These are phyloP conservation scores for Heliconius congener DNA, from an alignment of 1,140 invertebrate genomes.

Conservation along the genomic window DNA sequence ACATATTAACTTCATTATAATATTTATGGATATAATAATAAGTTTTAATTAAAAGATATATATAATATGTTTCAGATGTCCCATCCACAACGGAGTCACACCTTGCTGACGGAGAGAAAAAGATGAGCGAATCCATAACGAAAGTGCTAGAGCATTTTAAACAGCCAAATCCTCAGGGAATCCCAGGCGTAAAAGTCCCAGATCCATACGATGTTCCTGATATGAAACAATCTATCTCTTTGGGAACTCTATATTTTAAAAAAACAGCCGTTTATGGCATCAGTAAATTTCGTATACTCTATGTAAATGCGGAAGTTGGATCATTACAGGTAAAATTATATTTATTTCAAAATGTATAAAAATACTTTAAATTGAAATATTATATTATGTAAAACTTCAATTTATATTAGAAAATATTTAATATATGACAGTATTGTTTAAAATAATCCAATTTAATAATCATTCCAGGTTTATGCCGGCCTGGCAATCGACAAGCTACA, in stretches of 20 bases:
- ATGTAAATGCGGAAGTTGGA: conserved; percentile 65
- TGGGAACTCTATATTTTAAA: conserved; percentile 86
- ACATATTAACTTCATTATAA: too few species aligned
- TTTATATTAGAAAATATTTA: neutral
- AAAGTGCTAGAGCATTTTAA: conserved; percentile 91
- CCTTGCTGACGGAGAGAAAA: conserved; percentile 82
- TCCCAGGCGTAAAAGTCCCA: conserved; percentile 88
- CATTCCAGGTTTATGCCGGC: conserved; percentile 83
- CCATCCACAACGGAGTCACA: conserved; percentile 41
- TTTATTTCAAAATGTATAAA: neutral
- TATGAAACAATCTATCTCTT: conserved; percentile 86
- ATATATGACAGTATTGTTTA: neutral
- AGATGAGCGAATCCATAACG: conserved; percentile 86
- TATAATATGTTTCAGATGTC: conserved; percentile 43
- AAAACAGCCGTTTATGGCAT: conserved; percentile 88
- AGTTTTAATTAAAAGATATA: neutral
- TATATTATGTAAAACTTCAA: too few species aligned
- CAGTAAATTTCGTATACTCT: conserved; percentile 87
- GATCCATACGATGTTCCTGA: conserved; percentile 91
- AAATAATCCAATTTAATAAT: neutral
- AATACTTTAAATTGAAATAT: too few species aligned
- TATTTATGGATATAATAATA: too few species aligned
- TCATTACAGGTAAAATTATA: conserved; percentile 60
- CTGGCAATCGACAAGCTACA: conserved; percentile 86
- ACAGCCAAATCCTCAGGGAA: conserved; percentile 86